Base-by-base conservation (phyloP, 2,888 invertebrate genomes). In the Embidobia sp. region DNA sequence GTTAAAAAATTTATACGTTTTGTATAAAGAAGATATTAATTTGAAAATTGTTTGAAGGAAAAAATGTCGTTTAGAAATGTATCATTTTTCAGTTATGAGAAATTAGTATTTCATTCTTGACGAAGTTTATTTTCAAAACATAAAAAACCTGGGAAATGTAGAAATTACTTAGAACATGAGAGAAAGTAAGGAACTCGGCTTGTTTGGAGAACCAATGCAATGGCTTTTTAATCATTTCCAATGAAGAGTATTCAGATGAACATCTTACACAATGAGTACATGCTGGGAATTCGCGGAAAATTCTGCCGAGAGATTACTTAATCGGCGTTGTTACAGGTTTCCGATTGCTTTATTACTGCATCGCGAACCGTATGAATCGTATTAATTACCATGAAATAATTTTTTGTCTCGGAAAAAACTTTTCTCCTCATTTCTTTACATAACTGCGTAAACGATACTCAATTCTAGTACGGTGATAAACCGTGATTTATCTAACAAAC, bases 301-400 rank as follows among this genome's bases (percentile, higher is more conserved):
- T 59, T 59, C 26, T 69, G 44, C 59, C 59, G 69, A 69, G 55
- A 55, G 33, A 49, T 59, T 69, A 59, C 51, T 57, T 49, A 69
- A 69, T 69, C 51, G 31, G 8, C 3, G 19, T 26, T 33, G 44
- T 33, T 40, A 51, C 49, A 69, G 33, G 42, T 40, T 51, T 59
- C 22, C 57, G 13, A 59, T 69, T 27, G 33, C 29, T 51, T 42
- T 69, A 49, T 59, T 69, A 40, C 27, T 27, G 11, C 49, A 40
- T 8, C 40, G 31, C 31, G 48, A 69, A 49, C 16, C 19, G 27
- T 13, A 33, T 8, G 19, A 46, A 29, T 16, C 22, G 11, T 19
- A 51, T 51, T 44, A 40, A 59, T 59, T 49, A 27, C 16, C 46
- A 29, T 35, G 6, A 6, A 18, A 2, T 18, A 11, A 46, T 35